phyloP scores from a whole-genome alignment of 1,140 invertebrate species.

The Trialeurodes vaporariorum region DNA sequence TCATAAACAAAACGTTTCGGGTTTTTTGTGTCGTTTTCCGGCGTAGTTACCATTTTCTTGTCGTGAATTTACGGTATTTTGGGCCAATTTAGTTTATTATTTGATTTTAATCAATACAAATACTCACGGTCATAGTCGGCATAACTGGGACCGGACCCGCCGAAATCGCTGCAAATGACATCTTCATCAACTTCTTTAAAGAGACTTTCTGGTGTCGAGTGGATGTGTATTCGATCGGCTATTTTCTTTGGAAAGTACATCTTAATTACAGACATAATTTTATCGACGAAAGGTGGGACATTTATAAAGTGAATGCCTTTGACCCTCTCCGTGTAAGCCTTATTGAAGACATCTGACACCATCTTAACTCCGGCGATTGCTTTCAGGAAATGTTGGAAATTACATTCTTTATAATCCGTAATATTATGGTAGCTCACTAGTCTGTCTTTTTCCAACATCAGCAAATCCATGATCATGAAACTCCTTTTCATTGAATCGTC shows the following conservation, averaged over 20 bases:
- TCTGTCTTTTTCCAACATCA: background rate
- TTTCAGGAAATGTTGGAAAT: background rate
- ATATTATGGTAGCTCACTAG: background rate
- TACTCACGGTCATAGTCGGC: background rate
- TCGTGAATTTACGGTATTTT: no score
- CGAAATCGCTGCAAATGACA: background rate
- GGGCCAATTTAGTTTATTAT: no score
- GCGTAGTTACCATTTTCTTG: no score
- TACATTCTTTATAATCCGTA: background rate
- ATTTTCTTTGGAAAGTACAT: background rate
- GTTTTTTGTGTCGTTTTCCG: no score
- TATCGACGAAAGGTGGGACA: background rate
- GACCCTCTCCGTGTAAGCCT: background rate
- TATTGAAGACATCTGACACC: background rate
- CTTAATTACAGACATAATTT: background rate
- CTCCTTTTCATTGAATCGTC: background rate
- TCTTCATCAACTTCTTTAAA: background rate
- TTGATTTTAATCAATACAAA: no score
- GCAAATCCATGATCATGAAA: background rate
- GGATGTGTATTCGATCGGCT: background rate
- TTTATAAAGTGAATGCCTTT: background rate
- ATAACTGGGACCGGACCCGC: background rate
- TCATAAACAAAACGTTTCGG: no score
- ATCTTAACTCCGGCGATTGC: background rate
- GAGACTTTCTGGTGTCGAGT: background rate